Base-by-base conservation (phyloP, 2,888 invertebrate species). In the Cataglyphis albicans region DNA sequence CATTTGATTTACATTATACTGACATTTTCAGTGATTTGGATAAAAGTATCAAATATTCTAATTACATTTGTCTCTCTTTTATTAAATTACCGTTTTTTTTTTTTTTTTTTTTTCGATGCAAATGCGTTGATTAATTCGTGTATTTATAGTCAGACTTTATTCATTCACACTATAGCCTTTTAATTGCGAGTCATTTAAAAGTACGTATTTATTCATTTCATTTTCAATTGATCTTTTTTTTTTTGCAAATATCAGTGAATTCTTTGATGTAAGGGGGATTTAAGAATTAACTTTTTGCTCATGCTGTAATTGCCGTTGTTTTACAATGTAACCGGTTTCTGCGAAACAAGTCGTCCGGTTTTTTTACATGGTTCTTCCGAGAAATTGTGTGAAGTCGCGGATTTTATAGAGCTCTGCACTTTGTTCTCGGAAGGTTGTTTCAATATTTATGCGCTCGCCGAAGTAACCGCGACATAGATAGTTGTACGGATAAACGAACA, bases 371-470 rank as follows among this genome's bases (percentile, higher is more conserved):
- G 44, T 55, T 44, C 57, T 78, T 70, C 74, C 25, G 25, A n/a
- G 81, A 72, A 72, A 63, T 48, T 74, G 52, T 67, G 52, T 68
- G 2, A 57, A 68, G 78, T 68, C 32, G 41, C 12, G 63, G 73
- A 74, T 73, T 73, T 74, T 73, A 38, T 74, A 74, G 74, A n/a
- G 74, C 73, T 18, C 21, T 63, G 75, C 75, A 85, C 76, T 86
- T 86, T 25, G 64, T 87, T 85, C 87, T 3, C 21, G 80, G 87
- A 83, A 87, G 29, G 57, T 74, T 85, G 70, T 83, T 87, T 67
- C 83, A 85, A 85, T 87, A 87, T 87, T 87, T 85, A 87, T 74
- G 78, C 83, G 72, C 81, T 68, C 78, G 41, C 59, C 55, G 85
- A 81, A 25, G 55, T 70, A 75, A 63, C 32, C 75, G 52, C 74